These are phyloP conservation scores for Podarcis lilfordi DNA, from an alignment of 2,797 vertebrate species.

Conservation along the genomic window DNA sequence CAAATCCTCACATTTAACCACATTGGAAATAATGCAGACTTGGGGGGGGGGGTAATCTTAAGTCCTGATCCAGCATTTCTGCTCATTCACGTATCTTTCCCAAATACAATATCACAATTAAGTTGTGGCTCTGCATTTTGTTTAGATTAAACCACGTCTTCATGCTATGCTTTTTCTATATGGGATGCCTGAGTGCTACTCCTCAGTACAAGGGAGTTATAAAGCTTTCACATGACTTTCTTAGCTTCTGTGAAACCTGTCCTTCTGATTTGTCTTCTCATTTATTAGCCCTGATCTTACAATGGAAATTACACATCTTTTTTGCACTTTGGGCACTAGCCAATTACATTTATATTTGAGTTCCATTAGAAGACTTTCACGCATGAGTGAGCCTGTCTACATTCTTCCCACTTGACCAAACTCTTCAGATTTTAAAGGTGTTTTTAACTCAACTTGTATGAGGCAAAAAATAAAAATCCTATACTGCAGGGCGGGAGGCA, in stretches of 20 bases:
- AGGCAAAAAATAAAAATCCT: not conserved
- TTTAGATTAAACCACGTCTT: slow-evolving; percentile 59
- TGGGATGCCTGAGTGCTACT: slow-evolving; percentile 68
- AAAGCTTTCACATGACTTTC: slow-evolving; percentile 50
- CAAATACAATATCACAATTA: slow-evolving; percentile 39
- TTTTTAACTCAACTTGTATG: slow-evolving; percentile 51
- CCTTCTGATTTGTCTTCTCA: slow-evolving; percentile 52
- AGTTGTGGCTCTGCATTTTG: slow-evolving; percentile 60
- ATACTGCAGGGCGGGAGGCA: not conserved
- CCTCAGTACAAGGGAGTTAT: slow-evolving; percentile 50
- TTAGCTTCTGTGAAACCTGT: slow-evolving; percentile 36
- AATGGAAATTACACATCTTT: slow-evolving; percentile 60
- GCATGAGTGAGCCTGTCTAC: slow-evolving; percentile 57
- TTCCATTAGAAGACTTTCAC: slow-evolving; percentile 64
- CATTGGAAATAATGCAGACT: slow-evolving; percentile 10
- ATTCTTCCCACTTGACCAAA: slow-evolving; percentile 57
- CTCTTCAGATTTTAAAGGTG: slow-evolving; percentile 52
- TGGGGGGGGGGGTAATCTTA: not conserved
- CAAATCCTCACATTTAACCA: not conserved
- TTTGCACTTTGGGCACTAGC: slow-evolving; percentile 61
- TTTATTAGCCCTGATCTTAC: slow-evolving; percentile 72
- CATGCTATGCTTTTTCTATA: slow-evolving; percentile 61
- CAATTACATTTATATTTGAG: slow-evolving; percentile 69
- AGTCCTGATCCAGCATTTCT: slow-evolving; percentile 19
- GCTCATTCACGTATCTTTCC: slow-evolving; percentile 33